Conservation (phyloP, 2,888 invertebrate genomes). For the Strigamia transsilvanica region DNA sequence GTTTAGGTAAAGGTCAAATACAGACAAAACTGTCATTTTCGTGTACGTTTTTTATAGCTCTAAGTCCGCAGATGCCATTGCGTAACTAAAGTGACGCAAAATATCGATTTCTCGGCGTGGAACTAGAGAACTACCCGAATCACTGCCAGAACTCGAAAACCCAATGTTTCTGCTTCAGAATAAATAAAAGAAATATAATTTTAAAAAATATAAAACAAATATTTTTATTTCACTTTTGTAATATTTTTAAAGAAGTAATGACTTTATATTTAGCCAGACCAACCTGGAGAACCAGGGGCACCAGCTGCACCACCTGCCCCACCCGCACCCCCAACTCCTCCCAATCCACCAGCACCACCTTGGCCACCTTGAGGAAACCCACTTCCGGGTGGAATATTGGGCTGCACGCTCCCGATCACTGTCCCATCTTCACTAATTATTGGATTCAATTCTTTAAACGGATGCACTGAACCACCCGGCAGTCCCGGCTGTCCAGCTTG, state of each 20-base stretch:
- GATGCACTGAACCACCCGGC: not conserved
- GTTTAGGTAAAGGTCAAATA: too few species aligned
- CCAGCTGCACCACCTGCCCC: not conserved
- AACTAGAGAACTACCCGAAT: too few species aligned
- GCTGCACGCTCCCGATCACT: not conserved
- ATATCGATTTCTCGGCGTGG: not conserved
- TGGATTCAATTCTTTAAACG: not conserved
- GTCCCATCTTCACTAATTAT: not conserved
- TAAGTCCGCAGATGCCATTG: not conserved
- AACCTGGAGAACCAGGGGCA: not conserved
- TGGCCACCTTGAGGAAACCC: not conserved
- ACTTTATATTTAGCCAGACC: not conserved
- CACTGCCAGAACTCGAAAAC: not conserved
- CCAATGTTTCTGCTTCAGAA: not conserved
- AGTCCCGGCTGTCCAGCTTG: constrained; percentile 2
- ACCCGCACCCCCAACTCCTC: constrained; percentile 7
- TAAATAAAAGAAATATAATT: not conserved
- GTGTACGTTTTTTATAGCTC: too few species aligned
- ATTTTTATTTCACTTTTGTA: not conserved
- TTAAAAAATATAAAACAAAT: not conserved
- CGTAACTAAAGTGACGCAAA: not conserved
- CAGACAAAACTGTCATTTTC: too few species aligned
- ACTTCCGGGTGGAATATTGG: not conserved
- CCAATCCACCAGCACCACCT: not conserved
- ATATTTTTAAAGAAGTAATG: too few species aligned